Evolutionary conservation across 2,888 invertebrate species (phyloP).

Genomic region (Cephus sareptanus): DNA sequence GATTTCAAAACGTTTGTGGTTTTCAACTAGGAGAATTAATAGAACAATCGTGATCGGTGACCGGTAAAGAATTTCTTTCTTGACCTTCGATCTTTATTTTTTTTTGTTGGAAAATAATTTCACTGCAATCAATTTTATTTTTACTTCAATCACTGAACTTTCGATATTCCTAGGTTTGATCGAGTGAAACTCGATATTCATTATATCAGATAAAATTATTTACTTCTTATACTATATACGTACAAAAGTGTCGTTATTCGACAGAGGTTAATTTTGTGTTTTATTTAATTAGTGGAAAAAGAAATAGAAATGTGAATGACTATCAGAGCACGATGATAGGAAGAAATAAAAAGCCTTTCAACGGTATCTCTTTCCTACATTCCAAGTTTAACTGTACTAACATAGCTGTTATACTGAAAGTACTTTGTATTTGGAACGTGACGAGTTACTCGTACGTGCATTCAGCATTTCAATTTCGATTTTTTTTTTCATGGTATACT

Average conservation of each 20-base stretch:
- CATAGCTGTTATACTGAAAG: not conserved
- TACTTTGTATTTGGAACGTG: not conserved
- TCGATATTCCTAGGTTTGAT: not conserved
- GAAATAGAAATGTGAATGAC: not conserved
- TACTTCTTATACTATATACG: not conserved
- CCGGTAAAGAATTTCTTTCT: not conserved
- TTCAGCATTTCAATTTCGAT: not conserved
- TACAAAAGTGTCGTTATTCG: not conserved
- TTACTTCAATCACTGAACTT: not conserved
- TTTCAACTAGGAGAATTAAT: not conserved
- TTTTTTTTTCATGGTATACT: not conserved
- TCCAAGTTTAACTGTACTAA: not conserved
- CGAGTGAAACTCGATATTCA: not conserved
- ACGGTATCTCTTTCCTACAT: not conserved
- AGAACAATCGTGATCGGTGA: not conserved
- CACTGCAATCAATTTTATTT: too few relatives aligned
- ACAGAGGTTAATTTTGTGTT: not conserved
- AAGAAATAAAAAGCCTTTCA: not conserved
- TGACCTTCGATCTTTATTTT: not conserved
- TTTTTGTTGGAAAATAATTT: not conserved
- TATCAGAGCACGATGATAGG: not conserved
- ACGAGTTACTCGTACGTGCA: not conserved
- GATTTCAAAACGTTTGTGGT: not conserved
- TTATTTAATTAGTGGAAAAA: not conserved
- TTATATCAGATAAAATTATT: not conserved